phyloP scores from a whole-genome alignment of 1,140 invertebrate species.

The Drosophila parvula region DNA sequence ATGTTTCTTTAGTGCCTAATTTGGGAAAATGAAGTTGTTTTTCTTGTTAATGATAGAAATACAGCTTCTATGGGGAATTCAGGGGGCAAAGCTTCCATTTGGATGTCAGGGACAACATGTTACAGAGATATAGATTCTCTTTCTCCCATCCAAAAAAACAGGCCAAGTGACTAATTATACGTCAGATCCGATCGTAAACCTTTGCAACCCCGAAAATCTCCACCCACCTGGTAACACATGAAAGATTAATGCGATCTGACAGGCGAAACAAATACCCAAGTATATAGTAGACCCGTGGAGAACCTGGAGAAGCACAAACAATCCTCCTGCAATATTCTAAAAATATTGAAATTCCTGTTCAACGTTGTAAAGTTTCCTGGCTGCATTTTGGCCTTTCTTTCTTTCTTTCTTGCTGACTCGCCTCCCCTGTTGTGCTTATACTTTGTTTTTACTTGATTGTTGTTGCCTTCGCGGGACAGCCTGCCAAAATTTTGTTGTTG shows the following conservation, averaged over 20 bases:
- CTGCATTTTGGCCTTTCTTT: slow-evolving; percentile 22
- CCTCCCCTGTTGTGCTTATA: slow-evolving; percentile 3
- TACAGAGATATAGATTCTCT: not conserved
- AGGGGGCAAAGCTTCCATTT: not conserved
- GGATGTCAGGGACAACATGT: slow-evolving; percentile 10
- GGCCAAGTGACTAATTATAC: slow-evolving; percentile 22
- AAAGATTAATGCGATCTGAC: slow-evolving; percentile 41
- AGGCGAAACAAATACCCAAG: slow-evolving; percentile 29
- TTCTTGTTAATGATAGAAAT: not conserved
- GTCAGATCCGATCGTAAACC: slow-evolving; percentile 34
- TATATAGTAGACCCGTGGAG: no score
- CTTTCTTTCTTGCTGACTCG: no score
- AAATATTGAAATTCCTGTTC: slow-evolving; percentile 37
- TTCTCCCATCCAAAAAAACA: not conserved
- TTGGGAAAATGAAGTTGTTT: not conserved
- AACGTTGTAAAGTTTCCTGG: slow-evolving; percentile 15
- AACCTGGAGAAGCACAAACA: slow-evolving; percentile 14
- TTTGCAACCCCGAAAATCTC: slow-evolving; percentile 1
- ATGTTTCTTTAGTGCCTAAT: not conserved
- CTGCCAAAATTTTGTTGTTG: slow-evolving; percentile 65
- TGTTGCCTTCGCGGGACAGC: slow-evolving; percentile 48
- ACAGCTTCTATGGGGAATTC: not conserved
- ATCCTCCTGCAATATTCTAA: slow-evolving; percentile 26
- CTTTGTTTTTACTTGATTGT: slow-evolving; percentile 6
- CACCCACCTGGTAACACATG: slow-evolving; percentile 27